A percentile compares a stretch with the other conserved stretches of the same genome.
These are phyloP conservation scores for Sylvicola cinctus DNA, from an alignment of 2,888 invertebrate species.

Conservation along the genomic window DNA sequence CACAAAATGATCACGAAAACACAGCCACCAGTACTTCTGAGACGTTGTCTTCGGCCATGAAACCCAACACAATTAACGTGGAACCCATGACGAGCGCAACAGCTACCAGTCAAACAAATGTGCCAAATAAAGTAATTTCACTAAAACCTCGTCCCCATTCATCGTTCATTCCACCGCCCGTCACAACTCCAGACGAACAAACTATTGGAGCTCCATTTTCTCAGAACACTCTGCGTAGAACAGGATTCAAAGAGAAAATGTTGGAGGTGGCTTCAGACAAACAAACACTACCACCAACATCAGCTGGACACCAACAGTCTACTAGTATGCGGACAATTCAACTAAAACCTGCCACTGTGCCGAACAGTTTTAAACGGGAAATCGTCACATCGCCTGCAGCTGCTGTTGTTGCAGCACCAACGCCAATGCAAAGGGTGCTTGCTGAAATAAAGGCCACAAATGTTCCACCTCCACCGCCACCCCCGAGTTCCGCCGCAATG, in stretches of 20 bases:
- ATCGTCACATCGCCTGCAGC: not conserved
- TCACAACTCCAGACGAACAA: conserved; percentile 5
- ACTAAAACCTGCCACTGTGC: not conserved
- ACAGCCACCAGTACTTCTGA: no score
- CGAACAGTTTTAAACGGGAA: not conserved
- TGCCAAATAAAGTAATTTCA: no score
- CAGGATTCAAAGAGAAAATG: conserved; percentile 26
- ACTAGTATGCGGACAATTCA: not conserved
- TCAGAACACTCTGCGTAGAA: conserved; percentile 27
- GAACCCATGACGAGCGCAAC: not conserved
- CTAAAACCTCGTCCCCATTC: no score
- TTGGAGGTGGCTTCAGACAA: conserved; percentile 10
- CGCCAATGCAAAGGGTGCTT: conserved; percentile 1
- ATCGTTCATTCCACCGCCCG: conserved; percentile 6
- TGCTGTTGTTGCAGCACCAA: not conserved
- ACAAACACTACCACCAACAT: not conserved
- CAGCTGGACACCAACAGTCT: not conserved
- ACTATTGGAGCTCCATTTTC: conserved; percentile 22
- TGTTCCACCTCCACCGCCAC: conserved; percentile 19
- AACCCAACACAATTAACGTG: not conserved
- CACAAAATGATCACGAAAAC: no score
- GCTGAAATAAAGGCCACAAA: no score
- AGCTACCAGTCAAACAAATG: no score
- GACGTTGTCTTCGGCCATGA: no score
- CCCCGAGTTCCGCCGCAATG: conserved; percentile 14